phyloP scores from a whole-genome alignment of 2,888 invertebrate genomes.

The Augiades crinisus region DNA sequence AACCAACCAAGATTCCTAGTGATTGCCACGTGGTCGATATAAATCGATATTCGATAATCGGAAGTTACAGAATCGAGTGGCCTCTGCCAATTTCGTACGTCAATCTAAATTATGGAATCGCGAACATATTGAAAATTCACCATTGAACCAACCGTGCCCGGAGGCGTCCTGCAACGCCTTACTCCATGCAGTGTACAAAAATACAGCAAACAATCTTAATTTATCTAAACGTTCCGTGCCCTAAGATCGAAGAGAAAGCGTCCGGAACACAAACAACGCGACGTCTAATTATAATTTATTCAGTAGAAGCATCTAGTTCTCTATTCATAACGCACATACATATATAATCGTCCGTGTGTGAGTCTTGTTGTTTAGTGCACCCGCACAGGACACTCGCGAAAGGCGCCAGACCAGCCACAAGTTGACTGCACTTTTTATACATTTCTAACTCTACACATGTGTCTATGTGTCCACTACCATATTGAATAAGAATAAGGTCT shows the following conservation, averaged over 20 bases:
- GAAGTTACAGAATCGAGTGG: slow-evolving; percentile 19
- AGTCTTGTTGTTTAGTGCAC: too few species aligned
- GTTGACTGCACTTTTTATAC: too few species aligned
- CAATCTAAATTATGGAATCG: slow-evolving; percentile 18
- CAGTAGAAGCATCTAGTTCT: slow-evolving; percentile 70
- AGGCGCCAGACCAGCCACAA: too few species aligned
- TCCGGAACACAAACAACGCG: slow-evolving; percentile 52
- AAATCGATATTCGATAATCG: slow-evolving; percentile 1
- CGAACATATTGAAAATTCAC: slow-evolving; percentile 17
- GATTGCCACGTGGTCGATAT: neutral
- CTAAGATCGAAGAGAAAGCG: slow-evolving; percentile 47
- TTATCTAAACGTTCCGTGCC: slow-evolving; percentile 40
- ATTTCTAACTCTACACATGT: too few species aligned
- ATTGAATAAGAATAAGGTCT: too few species aligned
- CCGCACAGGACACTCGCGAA: too few species aligned
- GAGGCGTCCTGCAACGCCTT: slow-evolving; percentile 5
- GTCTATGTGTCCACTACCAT: too few species aligned
- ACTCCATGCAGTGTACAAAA: slow-evolving; percentile 57
- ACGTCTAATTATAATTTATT: slow-evolving; percentile 54
- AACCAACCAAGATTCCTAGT: too few species aligned
- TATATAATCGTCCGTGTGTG: slow-evolving; percentile 43
- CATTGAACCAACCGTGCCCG: slow-evolving; percentile 18
- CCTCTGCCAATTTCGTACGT: slow-evolving; percentile 10
- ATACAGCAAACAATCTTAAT: slow-evolving; percentile 60
- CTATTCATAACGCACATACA: slow-evolving; percentile 69